Evolutionary conservation across 2,113 vertebrate species (phyloP), one percentile per base, ranked within the genome.

Genomic region (Empidonax traillii): DNA sequence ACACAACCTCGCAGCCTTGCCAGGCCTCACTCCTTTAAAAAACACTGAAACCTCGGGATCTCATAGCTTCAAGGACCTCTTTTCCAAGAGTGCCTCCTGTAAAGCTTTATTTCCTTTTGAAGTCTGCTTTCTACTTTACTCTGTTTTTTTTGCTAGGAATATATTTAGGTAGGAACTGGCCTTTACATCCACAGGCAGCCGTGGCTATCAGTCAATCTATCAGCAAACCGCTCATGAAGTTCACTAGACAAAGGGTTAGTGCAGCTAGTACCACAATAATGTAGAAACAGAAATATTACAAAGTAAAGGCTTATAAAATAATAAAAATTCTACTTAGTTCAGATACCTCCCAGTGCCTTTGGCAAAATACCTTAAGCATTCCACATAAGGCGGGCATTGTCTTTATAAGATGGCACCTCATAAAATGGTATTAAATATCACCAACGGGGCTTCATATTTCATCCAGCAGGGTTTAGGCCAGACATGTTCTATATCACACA

Each of bases 381-480:
- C 97, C 97, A 98, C 98, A 98, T 98, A 98, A 98, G 98, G 98
- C 98, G 97, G 96, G 97, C 96, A 98, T 98, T 98, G 98, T 98
- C 98, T 98, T 98, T 98, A 98, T 98, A 97, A 98, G 98, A 98
- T 98, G 97, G 97, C 98, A 98, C 98, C 98, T 99, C 98, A 99
- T 99, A 99, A 99, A 99, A 98, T 97, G 98, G 99, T 98, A 99
- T 99, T 99, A 99, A 98, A 99, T 98, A 98, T 98, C 98, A 99
- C 98, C 98, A 98, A 97, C 93, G 90, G 97, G 98, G 98, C 98
- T 98, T 98, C 98, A 98, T 98, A 98, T 98, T 98, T 99, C 98
- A 99, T 99, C 98, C 98, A 96, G 93, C 98, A 97, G 97, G 98
- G 98, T 99, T 99, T 98, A 99, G 98, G 97, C 97, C 98, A 97